These are phyloP conservation scores for Xestoiulus laeticollis DNA, from an alignment of 2,888 invertebrate genomes.

Conservation along the genomic window DNA sequence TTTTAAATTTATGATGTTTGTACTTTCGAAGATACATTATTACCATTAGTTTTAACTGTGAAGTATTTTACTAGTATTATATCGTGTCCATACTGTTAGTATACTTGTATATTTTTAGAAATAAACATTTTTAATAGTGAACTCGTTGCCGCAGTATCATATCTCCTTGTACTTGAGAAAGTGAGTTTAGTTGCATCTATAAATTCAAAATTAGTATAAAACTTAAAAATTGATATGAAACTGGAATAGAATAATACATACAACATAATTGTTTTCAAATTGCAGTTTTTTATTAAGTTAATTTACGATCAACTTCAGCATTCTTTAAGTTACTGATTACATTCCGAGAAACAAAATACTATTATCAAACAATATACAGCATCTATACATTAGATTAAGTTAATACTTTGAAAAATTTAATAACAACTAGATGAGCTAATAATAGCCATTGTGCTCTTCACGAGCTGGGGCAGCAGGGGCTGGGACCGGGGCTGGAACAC, in stretches of 20 bases:
- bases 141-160: no score
- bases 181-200: no score
- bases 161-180: no score
- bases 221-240: not conserved
- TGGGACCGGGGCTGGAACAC: not conserved
- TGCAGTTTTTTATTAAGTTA: constrained; percentile 16
- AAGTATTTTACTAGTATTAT: no score
- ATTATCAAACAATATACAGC: not conserved
- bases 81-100: no score
- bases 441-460: not conserved
- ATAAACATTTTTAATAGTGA: no score
- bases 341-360: not conserved
- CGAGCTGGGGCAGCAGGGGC: not conserved
- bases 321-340: constrained; percentile 7
- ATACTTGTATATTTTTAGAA: no score
- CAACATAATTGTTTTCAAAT: not conserved
- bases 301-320: not conserved
- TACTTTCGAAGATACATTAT: no score
- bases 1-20: no score
- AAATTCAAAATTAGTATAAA: not conserved
- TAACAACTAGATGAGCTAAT: not conserved
- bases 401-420: not conserved
- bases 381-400: constrained; percentile 34
- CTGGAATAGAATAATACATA: not conserved
- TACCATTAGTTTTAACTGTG: no score